Base-by-base conservation (phyloP, 2,797 vertebrate species). In the Esox lucius region DNA sequence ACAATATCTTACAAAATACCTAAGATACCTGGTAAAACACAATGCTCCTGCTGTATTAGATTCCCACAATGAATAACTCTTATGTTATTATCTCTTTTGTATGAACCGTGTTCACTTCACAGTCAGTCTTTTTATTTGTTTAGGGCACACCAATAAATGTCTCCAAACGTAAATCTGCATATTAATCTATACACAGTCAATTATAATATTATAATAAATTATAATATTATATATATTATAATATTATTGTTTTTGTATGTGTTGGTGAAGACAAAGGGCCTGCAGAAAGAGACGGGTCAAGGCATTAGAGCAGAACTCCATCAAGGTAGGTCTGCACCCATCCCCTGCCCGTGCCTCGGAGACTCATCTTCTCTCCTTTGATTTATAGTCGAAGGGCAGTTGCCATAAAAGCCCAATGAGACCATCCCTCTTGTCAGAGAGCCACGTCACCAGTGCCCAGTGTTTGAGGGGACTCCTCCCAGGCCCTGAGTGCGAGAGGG, bases 331-430 rank as follows among this genome's bases (percentile, higher is more conserved):
- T 16, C 53, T n/a, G 24, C n/a, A 74, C 46, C 71, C 28, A 62
- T 33, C 39, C 56, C 11, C 56, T 62, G 22, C 26, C 71, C 3
- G n/a, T 13, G 17, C 53, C 53, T n/a, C 53, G 6, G 0, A 56
- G 53, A 0, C 62, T 31, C 71, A 61, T 61, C 24, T 56, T 81
- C 81, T 75, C 74, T 51, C 49, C 73, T 75, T 72, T 83, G 81
- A 81, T 81, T 81, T 78, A 78, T 73, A 70, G 73, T 74, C 64
- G 74, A 75, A 83, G 74, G 78, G 75, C 78, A 83, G 79, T 78
- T 72, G 74, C 51, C 70, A 75, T 42, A 19, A 65, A 74, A 64
- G 68, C 49, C 71, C 46, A 62, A 70, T 76, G 78, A 83, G 73
- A 73, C 26, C 48, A 73, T 80, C 77, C 26, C 59, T 79, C 77